Conservation (phyloP, 2,888 invertebrate species). For the Epirrhoe tristata region DNA sequence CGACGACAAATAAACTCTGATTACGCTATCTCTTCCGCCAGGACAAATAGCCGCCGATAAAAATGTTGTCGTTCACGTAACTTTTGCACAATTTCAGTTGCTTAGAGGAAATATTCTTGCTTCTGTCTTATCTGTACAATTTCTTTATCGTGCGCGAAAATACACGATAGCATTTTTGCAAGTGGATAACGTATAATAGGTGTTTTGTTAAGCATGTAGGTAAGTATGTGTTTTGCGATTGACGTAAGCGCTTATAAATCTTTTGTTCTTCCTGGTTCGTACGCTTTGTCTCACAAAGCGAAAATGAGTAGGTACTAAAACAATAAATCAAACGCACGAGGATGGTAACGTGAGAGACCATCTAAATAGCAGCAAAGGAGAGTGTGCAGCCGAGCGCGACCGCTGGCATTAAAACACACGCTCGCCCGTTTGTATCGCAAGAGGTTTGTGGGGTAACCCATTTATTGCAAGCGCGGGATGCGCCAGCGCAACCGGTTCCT, state of each 20-base stretch:
- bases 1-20: conserved; percentile 43
- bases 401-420: conserved; percentile 45
- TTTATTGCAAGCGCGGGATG: conserved; percentile 72
- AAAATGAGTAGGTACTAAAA: conserved; percentile 19
- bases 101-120: conserved; percentile 72
- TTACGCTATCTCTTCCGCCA: conserved; percentile 64
- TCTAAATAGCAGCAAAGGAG: conserved; percentile 32
- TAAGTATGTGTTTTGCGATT: conserved; percentile 41
- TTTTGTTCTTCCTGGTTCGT: conserved; percentile 42
- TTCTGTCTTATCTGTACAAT: conserved; percentile 64
- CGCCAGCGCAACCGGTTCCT: conserved; percentile 69
- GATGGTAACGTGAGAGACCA: conserved; percentile 27
- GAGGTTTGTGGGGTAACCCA: conserved; percentile 85
- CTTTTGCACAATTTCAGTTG: conserved; percentile 58
- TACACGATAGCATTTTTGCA: conserved; percentile 60
- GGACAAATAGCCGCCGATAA: conserved; percentile 49
- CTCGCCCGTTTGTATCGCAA: conserved; percentile 71
- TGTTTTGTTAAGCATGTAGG: conserved; percentile 45
- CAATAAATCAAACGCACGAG: conserved; percentile 26
- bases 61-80: conserved; percentile 53
- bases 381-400: conserved; percentile 42
- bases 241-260: conserved; percentile 51
- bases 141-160: conserved; percentile 62
- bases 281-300: conserved; percentile 14
- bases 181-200: conserved; percentile 58